Conservation (phyloP, 2,113 vertebrate species). For the Agapornis roseicollis region DNA sequence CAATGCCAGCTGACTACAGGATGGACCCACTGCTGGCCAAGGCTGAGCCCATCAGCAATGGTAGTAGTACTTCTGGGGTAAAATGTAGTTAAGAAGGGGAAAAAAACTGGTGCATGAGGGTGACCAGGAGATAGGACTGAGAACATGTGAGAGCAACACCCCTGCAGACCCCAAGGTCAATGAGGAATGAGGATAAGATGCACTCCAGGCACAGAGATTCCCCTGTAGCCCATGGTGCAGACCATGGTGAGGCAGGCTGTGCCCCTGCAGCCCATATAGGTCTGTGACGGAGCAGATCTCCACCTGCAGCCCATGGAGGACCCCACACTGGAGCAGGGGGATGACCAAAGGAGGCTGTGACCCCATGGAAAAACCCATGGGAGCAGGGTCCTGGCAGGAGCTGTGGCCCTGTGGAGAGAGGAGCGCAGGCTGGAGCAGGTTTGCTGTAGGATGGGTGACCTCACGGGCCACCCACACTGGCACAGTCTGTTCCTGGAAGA, state of each 20-base stretch:
- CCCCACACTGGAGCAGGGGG: neutral
- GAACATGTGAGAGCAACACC: neutral
- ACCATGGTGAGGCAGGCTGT: neutral
- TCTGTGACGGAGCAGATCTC: no score
- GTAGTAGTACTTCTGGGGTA: neutral
- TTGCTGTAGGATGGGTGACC: neutral
- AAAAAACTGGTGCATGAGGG: neutral
- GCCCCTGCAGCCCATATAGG: neutral
- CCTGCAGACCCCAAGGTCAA: neutral
- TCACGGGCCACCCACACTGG: neutral
- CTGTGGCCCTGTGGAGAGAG: neutral
- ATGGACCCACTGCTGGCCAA: neutral
- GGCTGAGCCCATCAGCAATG: neutral
- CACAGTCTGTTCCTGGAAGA: neutral
- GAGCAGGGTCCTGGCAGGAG: neutral
- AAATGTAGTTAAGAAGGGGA: neutral
- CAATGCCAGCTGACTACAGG: neutral
- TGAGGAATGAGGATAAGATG: neutral
- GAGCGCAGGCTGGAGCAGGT: neutral
- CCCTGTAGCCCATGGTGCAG: neutral
- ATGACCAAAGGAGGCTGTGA: neutral
- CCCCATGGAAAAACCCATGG: neutral
- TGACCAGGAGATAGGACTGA: neutral
- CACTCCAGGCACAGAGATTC: neutral
- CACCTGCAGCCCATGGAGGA: neutral